phyloP scores from a whole-genome alignment of 1,140 invertebrate genomes.

The Atta colombica region DNA sequence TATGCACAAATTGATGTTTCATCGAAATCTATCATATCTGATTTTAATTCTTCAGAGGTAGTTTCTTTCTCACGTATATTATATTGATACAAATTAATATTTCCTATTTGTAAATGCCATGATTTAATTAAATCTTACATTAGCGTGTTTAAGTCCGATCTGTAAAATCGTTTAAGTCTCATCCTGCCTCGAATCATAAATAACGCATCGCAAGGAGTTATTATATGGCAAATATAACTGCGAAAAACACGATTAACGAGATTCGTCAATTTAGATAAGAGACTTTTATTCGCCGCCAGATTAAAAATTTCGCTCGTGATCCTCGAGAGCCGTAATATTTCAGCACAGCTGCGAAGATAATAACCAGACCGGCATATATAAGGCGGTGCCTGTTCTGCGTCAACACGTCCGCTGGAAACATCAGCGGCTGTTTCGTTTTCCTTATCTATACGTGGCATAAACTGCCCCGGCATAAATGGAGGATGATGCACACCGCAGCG shows the following conservation, averaged over 20 bases:
- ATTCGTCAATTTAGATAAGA: conserved; percentile 57
- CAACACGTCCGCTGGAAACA: conserved; percentile 55
- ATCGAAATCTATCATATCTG: not conserved
- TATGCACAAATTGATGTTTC: conserved; percentile 1
- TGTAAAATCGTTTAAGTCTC: not conserved
- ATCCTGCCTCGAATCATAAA: not conserved
- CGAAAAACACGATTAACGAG: conserved; percentile 30
- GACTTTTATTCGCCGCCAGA: conserved; percentile 22
- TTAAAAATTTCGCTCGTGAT: conserved; percentile 59
- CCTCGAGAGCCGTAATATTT: conserved; percentile 50
- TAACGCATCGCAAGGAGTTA: not conserved
- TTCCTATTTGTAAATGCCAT: conserved; percentile 1
- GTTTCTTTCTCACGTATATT: not conserved
- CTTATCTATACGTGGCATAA: conserved; percentile 33
- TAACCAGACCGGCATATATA: conserved; percentile 46
- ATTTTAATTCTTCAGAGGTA: not conserved
- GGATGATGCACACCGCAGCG: conserved; percentile 53
- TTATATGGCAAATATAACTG: not conserved
- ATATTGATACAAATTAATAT: not conserved
- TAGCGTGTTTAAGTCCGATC: not conserved
- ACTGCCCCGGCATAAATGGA: conserved; percentile 24
- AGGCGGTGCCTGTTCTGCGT: conserved; percentile 62
- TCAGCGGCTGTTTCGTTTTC: conserved; percentile 42
- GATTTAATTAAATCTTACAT: conserved; percentile 29
- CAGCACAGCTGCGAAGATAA: conserved; percentile 59